phyloP scores from a whole-genome alignment of 2,113 vertebrate species.

The Asarcornis scutulata region DNA sequence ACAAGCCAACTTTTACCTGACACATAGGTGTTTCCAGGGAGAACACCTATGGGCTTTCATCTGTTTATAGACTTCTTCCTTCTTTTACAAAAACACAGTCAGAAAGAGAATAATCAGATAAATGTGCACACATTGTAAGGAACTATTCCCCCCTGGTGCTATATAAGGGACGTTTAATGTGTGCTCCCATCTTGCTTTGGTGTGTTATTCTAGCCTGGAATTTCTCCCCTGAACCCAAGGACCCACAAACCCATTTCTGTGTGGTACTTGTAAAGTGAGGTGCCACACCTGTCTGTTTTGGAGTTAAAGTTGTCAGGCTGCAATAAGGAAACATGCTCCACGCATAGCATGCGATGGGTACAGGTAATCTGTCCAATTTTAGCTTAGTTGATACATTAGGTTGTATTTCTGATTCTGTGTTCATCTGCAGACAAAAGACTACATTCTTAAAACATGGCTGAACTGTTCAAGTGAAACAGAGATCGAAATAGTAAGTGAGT shows the following conservation, averaged over 20 bases:
- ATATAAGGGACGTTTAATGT: background rate
- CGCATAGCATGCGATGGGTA: background rate
- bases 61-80: background rate
- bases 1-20: background rate
- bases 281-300: background rate
- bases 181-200: background rate
- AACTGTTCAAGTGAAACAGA: constrained; percentile 47
- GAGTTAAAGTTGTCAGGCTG: background rate
- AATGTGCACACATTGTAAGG: background rate
- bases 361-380: constrained; percentile 20
- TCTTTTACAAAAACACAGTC: background rate
- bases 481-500: constrained; percentile 67
- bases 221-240: background rate
- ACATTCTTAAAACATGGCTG: constrained; percentile 20
- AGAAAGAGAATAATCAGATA: background rate
- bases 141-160: background rate
- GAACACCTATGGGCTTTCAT: background rate
- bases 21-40: background rate
- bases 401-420: constrained; percentile 48
- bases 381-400: constrained; percentile 34
- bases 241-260: background rate
- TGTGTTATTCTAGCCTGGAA: background rate
- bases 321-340: background rate
- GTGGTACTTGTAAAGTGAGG: background rate
- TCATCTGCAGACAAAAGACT: constrained; percentile 47